Percentiles rank a stretch among this genome's conserved stretches.
phyloP scores from a whole-genome alignment of 2,797 vertebrate genomes.

The Cuculus canorus region DNA sequence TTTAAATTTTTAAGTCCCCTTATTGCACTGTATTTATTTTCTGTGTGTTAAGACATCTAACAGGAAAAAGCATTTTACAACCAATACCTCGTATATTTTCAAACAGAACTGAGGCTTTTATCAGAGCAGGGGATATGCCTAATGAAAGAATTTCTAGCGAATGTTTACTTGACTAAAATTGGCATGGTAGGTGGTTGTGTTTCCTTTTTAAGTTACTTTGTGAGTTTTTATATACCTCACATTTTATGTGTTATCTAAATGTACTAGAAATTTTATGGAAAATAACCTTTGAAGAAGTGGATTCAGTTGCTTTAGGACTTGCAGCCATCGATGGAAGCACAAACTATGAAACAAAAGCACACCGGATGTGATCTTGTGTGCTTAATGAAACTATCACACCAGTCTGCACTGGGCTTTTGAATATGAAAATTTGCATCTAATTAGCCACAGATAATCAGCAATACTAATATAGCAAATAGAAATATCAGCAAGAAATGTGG shows the following conservation, averaged over 20 bases:
- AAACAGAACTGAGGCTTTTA: neutral
- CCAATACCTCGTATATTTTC: neutral
- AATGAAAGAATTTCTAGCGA: neutral
- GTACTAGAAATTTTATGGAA: neutral
- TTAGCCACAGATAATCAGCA: neutral
- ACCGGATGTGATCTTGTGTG: neutral
- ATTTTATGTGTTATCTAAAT: neutral
- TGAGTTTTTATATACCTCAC: neutral
- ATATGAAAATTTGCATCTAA: neutral
- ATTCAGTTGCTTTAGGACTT: neutral
- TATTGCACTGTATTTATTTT: neutral
- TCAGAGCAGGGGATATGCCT: neutral
- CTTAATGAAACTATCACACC: neutral
- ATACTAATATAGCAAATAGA: neutral
- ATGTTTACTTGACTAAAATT: neutral
- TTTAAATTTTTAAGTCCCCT: neutral
- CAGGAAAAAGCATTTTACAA: neutral
- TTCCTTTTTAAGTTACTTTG: neutral
- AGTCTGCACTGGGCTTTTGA: neutral
- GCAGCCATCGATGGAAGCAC: neutral
- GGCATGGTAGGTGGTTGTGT: neutral
- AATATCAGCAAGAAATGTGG: neutral
- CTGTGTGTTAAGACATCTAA: neutral
- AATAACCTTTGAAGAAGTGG: neutral
- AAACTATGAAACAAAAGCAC: neutral